These are phyloP conservation scores for Platycercus adscitus DNA, from an alignment of 2,113 vertebrate species.

Conservation along the genomic window DNA sequence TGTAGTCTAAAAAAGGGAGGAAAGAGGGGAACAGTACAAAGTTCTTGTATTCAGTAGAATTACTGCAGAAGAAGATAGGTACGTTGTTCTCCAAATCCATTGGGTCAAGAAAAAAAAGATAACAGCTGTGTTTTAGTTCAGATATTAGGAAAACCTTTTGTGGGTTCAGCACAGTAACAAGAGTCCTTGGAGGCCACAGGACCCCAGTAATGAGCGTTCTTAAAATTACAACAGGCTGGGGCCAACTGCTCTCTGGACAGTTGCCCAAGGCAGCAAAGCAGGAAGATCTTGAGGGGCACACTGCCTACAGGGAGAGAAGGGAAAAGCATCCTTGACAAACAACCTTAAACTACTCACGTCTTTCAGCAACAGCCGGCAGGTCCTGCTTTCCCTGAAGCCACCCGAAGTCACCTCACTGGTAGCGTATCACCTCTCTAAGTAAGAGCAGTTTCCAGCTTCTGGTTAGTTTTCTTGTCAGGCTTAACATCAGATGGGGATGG, in stretches of 20 bases:
- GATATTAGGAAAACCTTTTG: not conserved
- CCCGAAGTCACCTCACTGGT: not conserved
- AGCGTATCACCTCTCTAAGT: not conserved
- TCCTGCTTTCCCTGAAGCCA: not conserved
- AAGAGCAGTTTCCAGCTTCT: not conserved
- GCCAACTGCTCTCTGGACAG: not conserved
- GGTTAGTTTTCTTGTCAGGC: not conserved
- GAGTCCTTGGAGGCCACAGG: not conserved
- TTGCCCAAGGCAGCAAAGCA: not conserved
- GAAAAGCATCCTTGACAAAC: not conserved
- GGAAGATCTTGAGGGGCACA: not conserved
- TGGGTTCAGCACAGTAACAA: not conserved
- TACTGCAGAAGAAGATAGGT: not conserved
- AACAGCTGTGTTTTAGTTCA: not conserved
- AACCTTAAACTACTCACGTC: not conserved
- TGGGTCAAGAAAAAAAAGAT: not conserved
- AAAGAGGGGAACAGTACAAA: not conserved
- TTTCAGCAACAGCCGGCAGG: not conserved
- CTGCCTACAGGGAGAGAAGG: not conserved
- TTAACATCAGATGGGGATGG: not conserved
- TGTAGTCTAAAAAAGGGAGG: not conserved
- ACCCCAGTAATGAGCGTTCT: not conserved
- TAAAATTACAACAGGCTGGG: not conserved
- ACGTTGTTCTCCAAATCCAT: not conserved
- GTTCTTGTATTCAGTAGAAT: not conserved